Evolutionary conservation across 2,797 vertebrate genomes (phyloP), one percentile per base, ranked within the genome.

Genomic region (Channa striata): DNA sequence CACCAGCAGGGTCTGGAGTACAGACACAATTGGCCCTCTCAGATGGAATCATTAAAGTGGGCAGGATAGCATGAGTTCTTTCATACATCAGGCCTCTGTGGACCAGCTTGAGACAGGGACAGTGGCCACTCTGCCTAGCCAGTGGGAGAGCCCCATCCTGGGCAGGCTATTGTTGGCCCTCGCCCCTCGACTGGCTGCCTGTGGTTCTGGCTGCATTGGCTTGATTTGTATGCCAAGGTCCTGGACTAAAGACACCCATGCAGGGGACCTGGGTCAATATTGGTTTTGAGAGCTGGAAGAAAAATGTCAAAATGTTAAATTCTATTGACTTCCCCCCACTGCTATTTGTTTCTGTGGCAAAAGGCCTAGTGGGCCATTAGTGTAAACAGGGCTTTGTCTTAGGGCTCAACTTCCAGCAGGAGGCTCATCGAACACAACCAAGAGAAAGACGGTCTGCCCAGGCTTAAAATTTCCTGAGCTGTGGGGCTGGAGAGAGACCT

Each of bases 301-400:
- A 94, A 94, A 94, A 93, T 90, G 92, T 93, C 93, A 93, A 94
- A 94, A 94, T 90, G 92, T 92, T 95, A 93, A 93, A 78, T 94
- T 94, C 93, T 91, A 89, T 93, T 93, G 79, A 72, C 89, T 91
- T 93, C 91, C 90, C 80, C 57, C 75, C 89, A 89, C 91, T 84
- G 88, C 88, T 93, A 92, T 94, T 94, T 95, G 94, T 95, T 93
- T 94, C 93, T 68, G 78, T 85, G 86, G 88, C 90, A 90, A 93
- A 90, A 86, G 90, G 91, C 91, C 79, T 92, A 87, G 90, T 92
- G 92, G 88, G 87, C 92, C 87, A 90, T 94, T 94, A 95, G 95
- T 93, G 93, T 94, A 95, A 96, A 96, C 93, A 94, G 87, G 88
- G 86, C 91, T 95, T 96, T 95, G 95, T 96, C 91, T 96, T 94